Evolutionary conservation across 35 echinoderm and acorn worm genomes (phyloP), one percentile per base, ranked within the genome.

Genomic region (Heliocidaris erythrogramma): DNA sequence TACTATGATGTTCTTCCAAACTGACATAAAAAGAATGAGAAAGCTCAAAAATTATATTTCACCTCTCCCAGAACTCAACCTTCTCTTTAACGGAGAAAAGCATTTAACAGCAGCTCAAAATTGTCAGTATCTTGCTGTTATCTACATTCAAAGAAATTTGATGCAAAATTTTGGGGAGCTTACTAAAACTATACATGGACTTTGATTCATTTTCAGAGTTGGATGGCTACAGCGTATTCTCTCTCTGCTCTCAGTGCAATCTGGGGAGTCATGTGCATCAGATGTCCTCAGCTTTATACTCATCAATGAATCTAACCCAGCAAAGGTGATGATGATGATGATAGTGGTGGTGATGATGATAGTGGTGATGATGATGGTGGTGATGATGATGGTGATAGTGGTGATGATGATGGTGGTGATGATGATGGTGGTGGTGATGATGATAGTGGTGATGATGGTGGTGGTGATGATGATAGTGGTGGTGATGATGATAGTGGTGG

Each of bases 241-340:
- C 47, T 95, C 94, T 59, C 93, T 99, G 31, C 94, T 99, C 85
- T 97, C 95, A 48, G 96, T 99, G 5, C 97, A 99, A 88, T 99
- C 97, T 94, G 98, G 98, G n/a, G 98, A 99, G 88, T 92, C 94
- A 30, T 99, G 97, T 59, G 97, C 96, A 49, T 94, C 98, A 9
- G 97, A 99, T 78, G 97, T 99, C 30, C 95, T 99, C n/a, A 97
- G 96, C 50, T 99, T 95, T 95, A 86, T 99, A 6, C 90, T 99
- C n/a, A 95, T 99, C n/a, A 96, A 97, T 96, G 90, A 97, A 90
- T 94, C 96, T 30, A 47, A 85, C 17, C 92, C 91, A 32, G 48
- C 85, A 8, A 95, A 97, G 96, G 96, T 97, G 27, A 49, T 91
- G 47, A 86, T 84, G 59, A 30, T 49, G n/a, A 14, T 30, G 13